phyloP scores from a whole-genome alignment of 2,888 invertebrate species.

The Dioctria rufipes region DNA sequence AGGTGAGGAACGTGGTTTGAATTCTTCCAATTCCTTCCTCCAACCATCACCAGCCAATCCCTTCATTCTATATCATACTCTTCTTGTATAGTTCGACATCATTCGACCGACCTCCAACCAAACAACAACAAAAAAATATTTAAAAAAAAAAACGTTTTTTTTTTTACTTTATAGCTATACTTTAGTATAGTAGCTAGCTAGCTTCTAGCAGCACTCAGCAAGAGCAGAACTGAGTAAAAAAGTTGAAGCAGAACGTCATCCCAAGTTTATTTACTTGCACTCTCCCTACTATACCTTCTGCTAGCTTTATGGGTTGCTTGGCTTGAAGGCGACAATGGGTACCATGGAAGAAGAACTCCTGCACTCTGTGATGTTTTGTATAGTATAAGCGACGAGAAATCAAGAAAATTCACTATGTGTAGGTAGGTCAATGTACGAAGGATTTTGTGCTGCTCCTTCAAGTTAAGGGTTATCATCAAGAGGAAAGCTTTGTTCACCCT shows the following conservation, averaged over 20 bases:
- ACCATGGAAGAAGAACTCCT: constrained; percentile 26
- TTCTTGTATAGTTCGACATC: no score
- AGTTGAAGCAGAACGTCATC: constrained; percentile 13
- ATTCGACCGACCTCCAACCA: not conserved
- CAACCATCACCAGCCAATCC: not conserved
- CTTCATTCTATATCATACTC: no score
- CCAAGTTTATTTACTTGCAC: constrained; percentile 51
- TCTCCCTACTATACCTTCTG: not conserved
- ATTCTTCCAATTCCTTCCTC: constrained; percentile 39
- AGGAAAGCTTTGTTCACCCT: constrained; percentile 46
- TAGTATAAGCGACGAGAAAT: constrained; percentile 47
- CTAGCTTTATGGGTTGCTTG: no score
- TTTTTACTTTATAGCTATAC: not conserved
- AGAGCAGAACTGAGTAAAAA: not conserved
- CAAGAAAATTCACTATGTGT: constrained; percentile 64
- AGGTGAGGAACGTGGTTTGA: constrained; percentile 36
- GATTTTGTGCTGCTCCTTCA: constrained; percentile 62
- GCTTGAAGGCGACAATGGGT: constrained; percentile 40
- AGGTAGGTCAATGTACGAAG: constrained; percentile 72
- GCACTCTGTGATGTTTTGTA: constrained; percentile 5
- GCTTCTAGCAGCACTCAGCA: not conserved
- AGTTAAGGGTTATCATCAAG: constrained; percentile 56
- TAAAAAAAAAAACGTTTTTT: no score
- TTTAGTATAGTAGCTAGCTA: not conserved
- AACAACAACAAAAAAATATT: no score